Conservation (phyloP, 2,888 invertebrate genomes). For the Eristalis tenax region DNA sequence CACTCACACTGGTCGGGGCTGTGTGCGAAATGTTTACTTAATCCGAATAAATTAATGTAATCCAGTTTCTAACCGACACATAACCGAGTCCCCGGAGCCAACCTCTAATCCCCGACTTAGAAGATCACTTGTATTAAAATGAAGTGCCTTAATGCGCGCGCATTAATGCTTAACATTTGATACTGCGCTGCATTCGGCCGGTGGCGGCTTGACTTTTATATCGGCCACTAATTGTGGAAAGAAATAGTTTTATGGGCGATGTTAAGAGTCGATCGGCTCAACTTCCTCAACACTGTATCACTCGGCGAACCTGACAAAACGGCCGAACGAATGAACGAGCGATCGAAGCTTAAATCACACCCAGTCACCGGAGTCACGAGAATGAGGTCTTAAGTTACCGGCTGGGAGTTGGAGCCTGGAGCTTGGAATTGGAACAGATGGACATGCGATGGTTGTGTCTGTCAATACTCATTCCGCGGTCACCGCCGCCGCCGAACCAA, state of each 20-base stretch:
- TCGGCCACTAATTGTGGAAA: slow-evolving; percentile 62
- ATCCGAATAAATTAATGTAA: slow-evolving; percentile 71
- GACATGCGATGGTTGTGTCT: slow-evolving; percentile 66
- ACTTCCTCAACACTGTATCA: slow-evolving; percentile 52
- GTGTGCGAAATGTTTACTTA: slow-evolving; percentile 58
- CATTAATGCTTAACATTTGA: slow-evolving; percentile 68
- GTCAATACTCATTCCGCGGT: slow-evolving; percentile 42
- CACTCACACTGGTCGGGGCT: no score
- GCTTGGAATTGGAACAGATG: slow-evolving; percentile 27
- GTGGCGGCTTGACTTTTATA: slow-evolving; percentile 35
- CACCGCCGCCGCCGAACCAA: background rate
- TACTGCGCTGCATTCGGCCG: slow-evolving; percentile 32
- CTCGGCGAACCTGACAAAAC: slow-evolving; percentile 33
- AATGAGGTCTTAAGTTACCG: slow-evolving; percentile 36
- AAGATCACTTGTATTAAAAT: slow-evolving; percentile 70
- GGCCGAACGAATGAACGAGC: background rate
- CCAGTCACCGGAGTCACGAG: slow-evolving; percentile 28
- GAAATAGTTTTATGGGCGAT: slow-evolving; percentile 62
- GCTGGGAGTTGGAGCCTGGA: background rate
- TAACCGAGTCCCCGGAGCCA: slow-evolving; percentile 21
- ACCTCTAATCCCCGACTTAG: slow-evolving; percentile 64
- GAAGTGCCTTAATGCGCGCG: slow-evolving; percentile 68
- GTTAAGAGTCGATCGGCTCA: slow-evolving; percentile 28
- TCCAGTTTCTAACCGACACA: slow-evolving; percentile 62
- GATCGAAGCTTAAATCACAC: slow-evolving; percentile 37